Evolutionary conservation across 2,888 invertebrate species (phyloP).

Genomic region (Elmis aenea): DNA sequence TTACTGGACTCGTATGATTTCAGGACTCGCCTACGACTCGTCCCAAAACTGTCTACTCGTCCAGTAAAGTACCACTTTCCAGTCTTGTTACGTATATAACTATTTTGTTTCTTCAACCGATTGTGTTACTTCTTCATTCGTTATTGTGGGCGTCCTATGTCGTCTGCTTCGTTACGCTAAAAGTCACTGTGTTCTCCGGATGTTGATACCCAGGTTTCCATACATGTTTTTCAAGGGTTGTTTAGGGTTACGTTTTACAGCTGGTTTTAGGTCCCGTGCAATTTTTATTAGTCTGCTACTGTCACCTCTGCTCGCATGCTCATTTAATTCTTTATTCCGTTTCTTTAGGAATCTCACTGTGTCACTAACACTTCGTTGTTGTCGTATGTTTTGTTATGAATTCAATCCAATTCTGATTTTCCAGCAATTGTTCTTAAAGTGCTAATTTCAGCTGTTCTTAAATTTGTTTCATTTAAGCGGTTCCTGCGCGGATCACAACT

Average conservation of each 20-base stretch:
- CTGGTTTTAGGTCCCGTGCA: neutral
- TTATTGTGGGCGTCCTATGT: no score
- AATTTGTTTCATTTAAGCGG: slow-evolving; percentile 1
- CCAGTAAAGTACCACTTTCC: no score
- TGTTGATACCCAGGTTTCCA: slow-evolving; percentile 1
- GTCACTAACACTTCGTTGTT: neutral
- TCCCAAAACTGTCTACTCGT: no score
- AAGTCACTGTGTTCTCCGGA: no score
- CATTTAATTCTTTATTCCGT: neutral
- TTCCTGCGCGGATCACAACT: neutral
- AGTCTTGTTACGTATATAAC: no score
- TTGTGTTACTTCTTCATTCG: no score
- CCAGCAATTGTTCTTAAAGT: slow-evolving; percentile 1
- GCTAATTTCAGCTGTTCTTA: neutral
- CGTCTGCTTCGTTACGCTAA: no score
- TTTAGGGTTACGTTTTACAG: slow-evolving; percentile 1
- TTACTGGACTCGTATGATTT: no score
- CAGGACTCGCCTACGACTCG: no score
- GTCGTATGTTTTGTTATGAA: no score
- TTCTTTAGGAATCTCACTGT: neutral
- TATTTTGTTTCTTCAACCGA: no score
- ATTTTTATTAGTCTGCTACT: neutral
- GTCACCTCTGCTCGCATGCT: neutral
- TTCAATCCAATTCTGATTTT: slow-evolving; percentile 1
- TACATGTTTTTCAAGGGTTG: slow-evolving; percentile 2